Conservation (phyloP, 2,113 vertebrate genomes). For the Neolamprologus sp. region DNA sequence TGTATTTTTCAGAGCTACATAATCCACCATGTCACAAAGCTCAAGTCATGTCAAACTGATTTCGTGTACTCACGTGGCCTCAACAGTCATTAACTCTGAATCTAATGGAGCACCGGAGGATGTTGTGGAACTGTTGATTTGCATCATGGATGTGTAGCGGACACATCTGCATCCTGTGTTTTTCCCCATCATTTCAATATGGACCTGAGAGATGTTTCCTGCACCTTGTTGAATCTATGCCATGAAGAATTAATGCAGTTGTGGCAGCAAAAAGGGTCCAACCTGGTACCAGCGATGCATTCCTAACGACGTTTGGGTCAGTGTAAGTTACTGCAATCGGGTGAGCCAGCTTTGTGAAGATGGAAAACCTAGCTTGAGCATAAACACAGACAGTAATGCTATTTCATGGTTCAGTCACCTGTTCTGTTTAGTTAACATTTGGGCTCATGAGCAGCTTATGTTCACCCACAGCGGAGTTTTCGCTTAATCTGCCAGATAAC, state of each 20-base stretch:
- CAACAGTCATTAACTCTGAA: neutral
- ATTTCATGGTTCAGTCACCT: neutral
- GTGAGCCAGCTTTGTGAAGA: neutral
- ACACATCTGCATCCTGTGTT: neutral
- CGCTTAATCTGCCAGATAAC: neutral
- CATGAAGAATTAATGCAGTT: neutral
- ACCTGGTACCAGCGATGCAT: neutral
- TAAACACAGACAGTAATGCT: neutral
- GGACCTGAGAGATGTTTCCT: neutral
- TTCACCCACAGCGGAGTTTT: neutral
- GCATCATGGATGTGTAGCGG: neutral
- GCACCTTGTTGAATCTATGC: neutral
- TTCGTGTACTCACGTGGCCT: neutral
- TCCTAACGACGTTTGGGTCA: neutral
- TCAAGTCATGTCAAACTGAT: neutral
- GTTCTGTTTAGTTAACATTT: neutral
- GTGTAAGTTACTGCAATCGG: neutral
- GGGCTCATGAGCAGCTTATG: neutral
- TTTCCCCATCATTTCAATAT: neutral
- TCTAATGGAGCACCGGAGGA: neutral
- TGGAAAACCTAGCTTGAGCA: neutral
- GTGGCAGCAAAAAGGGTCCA: neutral
- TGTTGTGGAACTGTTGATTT: neutral
- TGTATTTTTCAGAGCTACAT: neutral
- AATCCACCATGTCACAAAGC: neutral